Evolutionary conservation across 2,888 invertebrate species (phyloP).

Genomic region (Coenonympha arcania): DNA sequence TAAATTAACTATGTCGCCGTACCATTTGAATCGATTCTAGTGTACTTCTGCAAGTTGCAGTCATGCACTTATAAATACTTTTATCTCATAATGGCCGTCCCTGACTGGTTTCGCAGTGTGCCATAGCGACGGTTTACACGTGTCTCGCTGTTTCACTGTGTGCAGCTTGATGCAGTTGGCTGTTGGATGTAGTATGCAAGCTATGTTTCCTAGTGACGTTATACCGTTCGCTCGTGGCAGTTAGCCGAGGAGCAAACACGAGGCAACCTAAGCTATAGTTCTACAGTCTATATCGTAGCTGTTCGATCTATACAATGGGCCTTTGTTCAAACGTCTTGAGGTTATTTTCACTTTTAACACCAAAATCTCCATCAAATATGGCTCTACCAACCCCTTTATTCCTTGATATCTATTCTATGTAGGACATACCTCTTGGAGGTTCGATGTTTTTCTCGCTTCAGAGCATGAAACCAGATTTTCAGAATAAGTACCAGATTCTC

Average conservation of each 20-base stretch:
- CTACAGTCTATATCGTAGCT: not conserved
- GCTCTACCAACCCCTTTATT: no score
- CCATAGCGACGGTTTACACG: conserved; percentile 40
- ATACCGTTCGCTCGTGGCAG: conserved; percentile 28
- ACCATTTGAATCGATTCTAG: conserved; percentile 11
- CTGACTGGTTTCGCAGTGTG: conserved; percentile 32
- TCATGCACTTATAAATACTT: conserved; percentile 26
- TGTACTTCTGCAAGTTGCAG: conserved; percentile 23
- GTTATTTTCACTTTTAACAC: not conserved
- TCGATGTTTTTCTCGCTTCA: no score
- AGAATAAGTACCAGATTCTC: no score
- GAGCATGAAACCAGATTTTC: no score
- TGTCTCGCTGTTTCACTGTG: conserved; percentile 36
- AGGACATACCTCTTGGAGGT: no score
- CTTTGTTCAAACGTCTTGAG: not conserved
- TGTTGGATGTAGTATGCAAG: conserved; percentile 30
- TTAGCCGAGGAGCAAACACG: conserved; percentile 30
- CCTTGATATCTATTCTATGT: no score
- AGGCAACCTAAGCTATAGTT: conserved; percentile 16
- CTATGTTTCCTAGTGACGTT: conserved; percentile 30
- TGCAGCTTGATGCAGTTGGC: conserved; percentile 35
- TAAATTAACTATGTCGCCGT: conserved; percentile 5
- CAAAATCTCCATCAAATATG: not conserved
- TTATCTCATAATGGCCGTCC: conserved; percentile 30
- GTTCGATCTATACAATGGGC: no score